Percentiles rank a stretch among this genome's conserved stretches.
phyloP scores from a whole-genome alignment of 2,113 vertebrate genomes.

The Theristicus caerulescens region DNA sequence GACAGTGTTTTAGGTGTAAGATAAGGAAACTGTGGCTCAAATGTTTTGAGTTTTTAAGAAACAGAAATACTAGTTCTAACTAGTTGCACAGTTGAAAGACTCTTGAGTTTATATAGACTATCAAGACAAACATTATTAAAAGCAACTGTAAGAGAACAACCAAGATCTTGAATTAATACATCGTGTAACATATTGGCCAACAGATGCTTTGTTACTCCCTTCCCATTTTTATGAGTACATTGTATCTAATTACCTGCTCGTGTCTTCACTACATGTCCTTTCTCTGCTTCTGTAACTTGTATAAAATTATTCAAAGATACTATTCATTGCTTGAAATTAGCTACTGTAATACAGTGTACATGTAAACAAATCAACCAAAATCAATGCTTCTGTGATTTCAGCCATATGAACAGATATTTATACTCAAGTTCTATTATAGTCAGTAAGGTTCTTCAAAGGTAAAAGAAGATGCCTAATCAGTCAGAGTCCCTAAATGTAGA shows the following conservation, averaged over 20 bases:
- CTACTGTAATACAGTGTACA: not conserved
- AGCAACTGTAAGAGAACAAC: not conserved
- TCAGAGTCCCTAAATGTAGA: not conserved
- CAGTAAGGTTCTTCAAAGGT: not conserved
- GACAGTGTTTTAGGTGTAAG: not conserved
- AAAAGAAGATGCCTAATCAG: not conserved
- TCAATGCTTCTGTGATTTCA: not conserved
- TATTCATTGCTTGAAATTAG: not conserved
- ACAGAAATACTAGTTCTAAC: not conserved
- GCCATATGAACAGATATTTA: not conserved
- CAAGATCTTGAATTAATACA: not conserved
- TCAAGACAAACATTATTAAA: not conserved
- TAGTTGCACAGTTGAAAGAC: not conserved
- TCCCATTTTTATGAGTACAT: not conserved
- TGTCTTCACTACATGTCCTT: not conserved
- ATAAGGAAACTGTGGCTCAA: not conserved
- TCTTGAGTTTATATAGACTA: not conserved
- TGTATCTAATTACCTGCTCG: not conserved
- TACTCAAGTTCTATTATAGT: not conserved
- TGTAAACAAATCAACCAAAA: not conserved
- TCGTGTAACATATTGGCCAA: not conserved
- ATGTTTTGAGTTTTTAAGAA: not conserved
- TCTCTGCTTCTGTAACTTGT: not conserved
- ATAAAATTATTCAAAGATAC: not conserved
- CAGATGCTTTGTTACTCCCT: conserved; percentile 13